Percentiles rank a stretch among this genome's conserved stretches.
These are phyloP conservation scores for Odontocerum albicorne DNA, from an alignment of 2,888 invertebrate genomes.

Conservation along the genomic window DNA sequence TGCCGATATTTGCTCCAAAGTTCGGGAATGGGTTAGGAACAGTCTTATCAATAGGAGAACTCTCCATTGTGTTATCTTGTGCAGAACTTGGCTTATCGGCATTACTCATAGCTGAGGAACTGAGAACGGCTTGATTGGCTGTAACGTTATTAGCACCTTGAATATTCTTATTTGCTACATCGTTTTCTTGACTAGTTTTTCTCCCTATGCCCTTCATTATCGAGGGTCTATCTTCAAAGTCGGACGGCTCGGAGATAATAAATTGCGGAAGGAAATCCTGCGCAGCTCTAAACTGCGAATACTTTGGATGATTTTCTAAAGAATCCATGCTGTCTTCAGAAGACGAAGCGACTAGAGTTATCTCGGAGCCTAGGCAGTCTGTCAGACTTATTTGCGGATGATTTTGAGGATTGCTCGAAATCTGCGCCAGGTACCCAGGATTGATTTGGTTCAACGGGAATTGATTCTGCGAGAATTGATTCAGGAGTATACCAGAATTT, in stretches of 20 bases:
- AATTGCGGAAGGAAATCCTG: conserved; percentile 59
- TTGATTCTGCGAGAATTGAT: conserved; percentile 18
- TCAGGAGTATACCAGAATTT: conserved; percentile 12
- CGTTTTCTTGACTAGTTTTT: conserved; percentile 67
- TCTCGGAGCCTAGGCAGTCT: conserved; percentile 85
- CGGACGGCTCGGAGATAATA: conserved; percentile 73
- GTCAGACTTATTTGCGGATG: conserved; percentile 92
- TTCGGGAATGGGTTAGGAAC: conserved; percentile 26
- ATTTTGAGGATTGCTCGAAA: conserved; percentile 40
- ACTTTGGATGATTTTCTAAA: conserved; percentile 59
- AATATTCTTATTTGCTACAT: conserved; percentile 40
- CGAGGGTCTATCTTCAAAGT: conserved; percentile 70
- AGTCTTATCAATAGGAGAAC: not conserved
- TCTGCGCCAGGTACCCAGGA: conserved; percentile 21
- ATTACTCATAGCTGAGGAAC: not conserved
- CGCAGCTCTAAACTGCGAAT: conserved; percentile 37
- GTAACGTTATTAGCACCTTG: conserved; percentile 21
- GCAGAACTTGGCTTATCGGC: conserved; percentile 9
- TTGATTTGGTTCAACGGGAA: conserved; percentile 2
- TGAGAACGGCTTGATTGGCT: not conserved
- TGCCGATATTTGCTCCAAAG: conserved; percentile 15
- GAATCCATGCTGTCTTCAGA: conserved; percentile 73
- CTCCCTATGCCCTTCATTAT: conserved; percentile 78
- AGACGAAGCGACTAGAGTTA: conserved; percentile 76
- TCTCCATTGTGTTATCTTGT: not conserved